A percentile compares a stretch with the other conserved stretches of the same genome.
Conservation (phyloP, 2,113 vertebrate genomes). For the Ciconia boyciana region DNA sequence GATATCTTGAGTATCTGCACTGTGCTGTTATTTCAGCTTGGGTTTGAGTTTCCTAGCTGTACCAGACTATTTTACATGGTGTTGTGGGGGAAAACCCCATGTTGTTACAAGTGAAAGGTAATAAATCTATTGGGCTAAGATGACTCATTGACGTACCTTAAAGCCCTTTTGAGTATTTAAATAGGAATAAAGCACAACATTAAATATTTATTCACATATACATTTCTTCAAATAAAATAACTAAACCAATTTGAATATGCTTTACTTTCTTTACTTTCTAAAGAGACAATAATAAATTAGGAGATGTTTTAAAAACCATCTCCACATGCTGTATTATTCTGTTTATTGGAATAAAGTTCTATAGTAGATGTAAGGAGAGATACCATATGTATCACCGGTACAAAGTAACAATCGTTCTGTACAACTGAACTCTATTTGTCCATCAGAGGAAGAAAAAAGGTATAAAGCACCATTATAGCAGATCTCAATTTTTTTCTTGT, state of each 20-base stretch:
- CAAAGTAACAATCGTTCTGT: conserved; percentile 42
- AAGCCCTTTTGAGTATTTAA: conserved; percentile 3
- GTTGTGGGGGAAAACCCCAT: background rate
- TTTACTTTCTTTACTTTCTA: background rate
- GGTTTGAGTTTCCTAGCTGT: background rate
- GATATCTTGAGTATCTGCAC: background rate
- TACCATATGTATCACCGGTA: background rate
- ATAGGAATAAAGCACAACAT: background rate
- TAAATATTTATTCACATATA: conserved; percentile 9
- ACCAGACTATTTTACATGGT: background rate
- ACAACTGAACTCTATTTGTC: conserved; percentile 69
- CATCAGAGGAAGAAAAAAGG: conserved; percentile 63
- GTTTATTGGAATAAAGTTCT: conserved; percentile 40
- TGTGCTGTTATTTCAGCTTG: background rate
- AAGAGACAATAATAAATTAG: background rate
- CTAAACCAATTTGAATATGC: background rate
- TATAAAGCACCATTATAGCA: conserved; percentile 54
- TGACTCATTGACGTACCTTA: background rate
- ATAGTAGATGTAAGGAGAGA: background rate
- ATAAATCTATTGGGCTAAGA: background rate
- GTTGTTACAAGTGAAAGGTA: background rate
- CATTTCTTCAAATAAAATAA: background rate
- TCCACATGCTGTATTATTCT: conserved; percentile 19
- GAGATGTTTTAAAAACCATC: conserved; percentile 30
- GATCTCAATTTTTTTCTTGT: conserved; percentile 41